Evolutionary conservation across 2,113 vertebrate species (phyloP), one percentile per base, ranked within the genome.

Genomic region (Mastomys coucha): DNA sequence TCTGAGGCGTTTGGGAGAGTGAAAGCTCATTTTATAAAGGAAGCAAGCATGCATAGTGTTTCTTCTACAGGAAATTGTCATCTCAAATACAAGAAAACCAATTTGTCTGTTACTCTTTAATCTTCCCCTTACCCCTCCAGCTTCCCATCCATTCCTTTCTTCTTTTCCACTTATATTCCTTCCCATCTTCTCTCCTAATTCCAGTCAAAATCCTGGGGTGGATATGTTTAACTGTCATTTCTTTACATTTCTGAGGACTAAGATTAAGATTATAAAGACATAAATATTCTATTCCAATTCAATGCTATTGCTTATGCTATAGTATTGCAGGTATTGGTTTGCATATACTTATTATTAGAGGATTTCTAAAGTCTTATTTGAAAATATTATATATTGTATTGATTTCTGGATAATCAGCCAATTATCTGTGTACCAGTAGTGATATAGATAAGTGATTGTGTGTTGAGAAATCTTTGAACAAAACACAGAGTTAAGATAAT

Each of bases 131-230:
- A 17, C 31, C 13, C 12, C 3, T 49, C 4, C 6, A 11, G 16
- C 36, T 36, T 8, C 2, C 42, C 36, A 0, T 33, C 56, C 1
- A 7, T 17, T 17, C 14, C 39, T 2, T 26, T 33, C 6, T 36
- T 63, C 24, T 26, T 45, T 53, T 13, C 51, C 51, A 31, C 5
- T 33, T 19, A 24, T 14, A 28, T 31, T 31, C 24, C 1, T 28
- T 16, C 2, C 9, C 19, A 69, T 39, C 13, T 20, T 33, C 49
- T 36, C 22, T 24, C 73, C 45, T 73, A 69, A 88, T 92, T 77
- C 5, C 9, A 53, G 36, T 91, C 20, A 67, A 69, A 77, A 2
- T 45, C 31, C 86, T 84, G 20, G 14, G 53, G 86, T 89, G 51
- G 12, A 9, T 24, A 20, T 39, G 39, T 82, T 1, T 76, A 9